These are phyloP conservation scores for Cinara cedri DNA, from an alignment of 2,888 invertebrate genomes.

Conservation along the genomic window DNA sequence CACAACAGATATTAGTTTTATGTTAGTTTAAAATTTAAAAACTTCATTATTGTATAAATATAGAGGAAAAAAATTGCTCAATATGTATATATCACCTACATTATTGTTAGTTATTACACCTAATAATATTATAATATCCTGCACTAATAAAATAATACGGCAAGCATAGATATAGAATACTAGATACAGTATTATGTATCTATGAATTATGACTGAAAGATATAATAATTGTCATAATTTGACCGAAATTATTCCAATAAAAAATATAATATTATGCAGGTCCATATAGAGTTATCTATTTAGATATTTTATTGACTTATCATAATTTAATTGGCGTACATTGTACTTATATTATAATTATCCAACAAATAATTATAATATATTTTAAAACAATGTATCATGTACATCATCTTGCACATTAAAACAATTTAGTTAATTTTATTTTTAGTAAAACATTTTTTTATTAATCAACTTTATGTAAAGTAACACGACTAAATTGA, in stretches of 20 bases:
- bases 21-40: neutral
- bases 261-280: too few relatives aligned
- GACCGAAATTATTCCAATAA: neutral
- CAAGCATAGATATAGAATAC: too few relatives aligned
- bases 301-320: neutral
- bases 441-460: neutral
- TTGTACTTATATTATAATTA: too few relatives aligned
- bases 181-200: too few relatives aligned
- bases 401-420: too few relatives aligned
- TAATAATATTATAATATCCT: neutral
- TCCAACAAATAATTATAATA: too few relatives aligned
- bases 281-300: neutral
- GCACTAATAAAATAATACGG: neutral
- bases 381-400: too few relatives aligned
- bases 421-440: too few relatives aligned
- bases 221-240: neutral
- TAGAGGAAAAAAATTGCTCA: conserved; percentile 41
- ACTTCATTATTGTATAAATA: conserved; percentile 2
- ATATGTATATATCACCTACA: neutral
- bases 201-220: too few relatives aligned
- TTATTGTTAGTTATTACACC: neutral
- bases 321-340: neutral
- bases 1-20: neutral
- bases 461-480: neutral
- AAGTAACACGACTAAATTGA: neutral